These are phyloP conservation scores for Protophormia terraenovae DNA, from an alignment of 2,888 invertebrate species.

Conservation along the genomic window DNA sequence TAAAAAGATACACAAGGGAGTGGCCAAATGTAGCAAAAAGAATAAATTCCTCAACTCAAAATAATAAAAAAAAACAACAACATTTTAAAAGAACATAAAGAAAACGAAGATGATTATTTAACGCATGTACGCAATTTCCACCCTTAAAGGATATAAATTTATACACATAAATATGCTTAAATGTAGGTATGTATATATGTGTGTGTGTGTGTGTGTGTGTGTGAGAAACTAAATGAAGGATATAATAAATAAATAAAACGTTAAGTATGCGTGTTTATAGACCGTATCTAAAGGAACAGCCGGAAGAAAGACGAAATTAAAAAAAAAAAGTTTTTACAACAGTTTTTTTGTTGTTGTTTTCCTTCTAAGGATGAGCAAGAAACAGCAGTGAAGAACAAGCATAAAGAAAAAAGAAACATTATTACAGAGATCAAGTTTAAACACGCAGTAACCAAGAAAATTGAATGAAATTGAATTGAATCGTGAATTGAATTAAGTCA, in stretches of 20 bases:
- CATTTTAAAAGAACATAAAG: background rate
- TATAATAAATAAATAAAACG: constrained; percentile 62
- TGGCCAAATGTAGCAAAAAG: constrained; percentile 48
- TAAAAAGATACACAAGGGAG: constrained; percentile 62
- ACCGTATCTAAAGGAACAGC: constrained; percentile 58
- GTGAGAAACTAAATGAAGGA: background rate
- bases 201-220: background rate
- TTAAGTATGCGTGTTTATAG: constrained; percentile 60
- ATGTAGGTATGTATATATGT: background rate
- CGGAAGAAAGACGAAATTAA: constrained; percentile 21
- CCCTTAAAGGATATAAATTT: constrained; percentile 23
- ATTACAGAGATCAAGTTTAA: constrained; percentile 63
- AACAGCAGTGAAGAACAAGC: no score
- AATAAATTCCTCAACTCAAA: constrained; percentile 1
- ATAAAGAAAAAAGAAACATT: background rate
- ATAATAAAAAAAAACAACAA: constrained; percentile 9
- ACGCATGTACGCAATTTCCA: constrained; percentile 64
- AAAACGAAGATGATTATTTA: constrained; percentile 57
- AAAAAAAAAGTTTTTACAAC: constrained; percentile 18
- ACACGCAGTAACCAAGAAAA: constrained; percentile 52
- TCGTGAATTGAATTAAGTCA: constrained; percentile 68
- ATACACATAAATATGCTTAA: background rate
- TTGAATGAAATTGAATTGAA: constrained; percentile 61
- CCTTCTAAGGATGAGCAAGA: constrained; percentile 14
- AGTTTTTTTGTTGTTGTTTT: background rate